Conservation (phyloP, 2,113 vertebrate genomes). For the Orthonyx spaldingii region DNA sequence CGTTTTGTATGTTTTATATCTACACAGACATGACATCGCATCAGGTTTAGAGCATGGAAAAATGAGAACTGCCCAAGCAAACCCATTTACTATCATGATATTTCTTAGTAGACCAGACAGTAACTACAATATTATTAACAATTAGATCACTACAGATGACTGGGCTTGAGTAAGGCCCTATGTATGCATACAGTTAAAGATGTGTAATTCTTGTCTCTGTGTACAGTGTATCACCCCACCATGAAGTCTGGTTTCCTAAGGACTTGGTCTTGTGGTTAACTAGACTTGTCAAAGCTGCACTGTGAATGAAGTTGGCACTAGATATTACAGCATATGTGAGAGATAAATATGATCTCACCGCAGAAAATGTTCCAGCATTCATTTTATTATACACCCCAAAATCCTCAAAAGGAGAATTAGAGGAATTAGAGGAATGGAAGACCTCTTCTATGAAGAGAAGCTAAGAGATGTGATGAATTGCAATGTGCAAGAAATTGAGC, state of each 20-base stretch:
- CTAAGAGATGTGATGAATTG: background rate
- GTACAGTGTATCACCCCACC: background rate
- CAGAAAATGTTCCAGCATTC: background rate
- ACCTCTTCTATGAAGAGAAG: background rate
- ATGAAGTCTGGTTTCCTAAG: background rate
- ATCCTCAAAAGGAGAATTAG: background rate
- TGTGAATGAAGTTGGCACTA: background rate
- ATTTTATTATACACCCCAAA: background rate
- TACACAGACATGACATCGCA: background rate
- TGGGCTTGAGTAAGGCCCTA: background rate
- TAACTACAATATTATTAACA: background rate
- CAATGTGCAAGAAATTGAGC: background rate
- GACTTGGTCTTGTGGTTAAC: background rate
- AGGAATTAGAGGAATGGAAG: background rate
- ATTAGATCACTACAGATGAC: background rate
- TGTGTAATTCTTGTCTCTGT: background rate
- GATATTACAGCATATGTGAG: background rate
- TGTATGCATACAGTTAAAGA: background rate
- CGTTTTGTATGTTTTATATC: background rate
- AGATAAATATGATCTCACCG: background rate
- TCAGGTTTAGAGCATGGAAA: background rate
- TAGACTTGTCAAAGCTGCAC: fast-evolving
- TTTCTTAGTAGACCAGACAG: background rate
- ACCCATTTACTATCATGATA: background rate
- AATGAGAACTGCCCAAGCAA: background rate